Conservation (phyloP, 2,113 vertebrate species). For the Psammodynastes pulverulentus region DNA sequence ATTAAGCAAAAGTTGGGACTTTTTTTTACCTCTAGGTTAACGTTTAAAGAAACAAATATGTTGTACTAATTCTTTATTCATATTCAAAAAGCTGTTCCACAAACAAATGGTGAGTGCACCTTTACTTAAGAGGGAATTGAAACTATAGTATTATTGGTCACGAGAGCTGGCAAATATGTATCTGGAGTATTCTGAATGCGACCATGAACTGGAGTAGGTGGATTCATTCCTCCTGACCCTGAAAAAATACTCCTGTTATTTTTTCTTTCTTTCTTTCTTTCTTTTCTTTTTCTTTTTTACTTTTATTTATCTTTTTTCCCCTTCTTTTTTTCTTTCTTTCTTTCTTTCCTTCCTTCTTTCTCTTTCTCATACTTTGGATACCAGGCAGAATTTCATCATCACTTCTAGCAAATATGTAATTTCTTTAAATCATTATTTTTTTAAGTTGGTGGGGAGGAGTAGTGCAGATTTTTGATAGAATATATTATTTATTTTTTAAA, state of each 20-base stretch:
- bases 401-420: conserved; percentile 74
- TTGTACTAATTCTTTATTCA: conserved; percentile 47
- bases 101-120: conserved; percentile 60
- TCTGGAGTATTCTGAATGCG: conserved; percentile 92
- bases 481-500: conserved; percentile 61
- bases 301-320: conserved; percentile 13
- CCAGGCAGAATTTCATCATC: conserved; percentile 77
- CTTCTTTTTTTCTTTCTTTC: conserved; percentile 50
- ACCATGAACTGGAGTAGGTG: conserved; percentile 86
- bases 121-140: conserved; percentile 80
- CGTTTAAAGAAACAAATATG: conserved; percentile 36
- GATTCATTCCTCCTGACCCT: conserved; percentile 84
- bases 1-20: conserved; percentile 7
- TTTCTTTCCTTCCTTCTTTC: background rate
- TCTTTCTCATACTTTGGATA: conserved; percentile 63
- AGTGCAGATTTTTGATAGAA: background rate
- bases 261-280: conserved; percentile 17
- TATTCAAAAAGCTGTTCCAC: conserved; percentile 54
- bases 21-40: conserved; percentile 41
- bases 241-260: conserved; percentile 81
- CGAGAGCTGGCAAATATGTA: conserved; percentile 99
- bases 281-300: conserved; percentile 56
- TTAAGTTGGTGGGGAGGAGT: background rate
- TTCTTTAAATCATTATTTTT: conserved; percentile 65
- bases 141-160: conserved; percentile 68